Evolutionary conservation across 92 coral and sea anemone species (phyloP).

Genomic region (Siderastrea siderea): DNA sequence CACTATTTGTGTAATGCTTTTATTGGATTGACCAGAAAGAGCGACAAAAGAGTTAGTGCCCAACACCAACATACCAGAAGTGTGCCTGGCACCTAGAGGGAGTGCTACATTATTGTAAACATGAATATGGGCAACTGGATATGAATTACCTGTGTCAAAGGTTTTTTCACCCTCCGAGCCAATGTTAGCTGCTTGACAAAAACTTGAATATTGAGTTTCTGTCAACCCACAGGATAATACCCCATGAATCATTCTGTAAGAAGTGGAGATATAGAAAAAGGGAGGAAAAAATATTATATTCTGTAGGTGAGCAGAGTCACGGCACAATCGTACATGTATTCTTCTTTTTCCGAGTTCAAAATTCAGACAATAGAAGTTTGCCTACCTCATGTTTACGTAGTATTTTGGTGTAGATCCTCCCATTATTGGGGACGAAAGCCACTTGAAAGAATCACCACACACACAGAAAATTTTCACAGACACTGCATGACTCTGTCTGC

Average conservation of each 20-base stretch:
- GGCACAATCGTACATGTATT: too few species aligned
- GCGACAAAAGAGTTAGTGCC: too few species aligned
- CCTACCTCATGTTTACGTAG: slow-evolving; percentile 11
- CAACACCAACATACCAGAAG: too few species aligned
- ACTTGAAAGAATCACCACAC: slow-evolving; percentile 30
- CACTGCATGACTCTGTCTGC: slow-evolving; percentile 28
- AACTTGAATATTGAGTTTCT: slow-evolving; percentile 35
- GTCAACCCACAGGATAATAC: slow-evolving; percentile 35
- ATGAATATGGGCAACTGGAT: not conserved
- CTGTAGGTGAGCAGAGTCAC: too few species aligned
- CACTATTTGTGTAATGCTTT: too few species aligned
- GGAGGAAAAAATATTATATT: too few species aligned
- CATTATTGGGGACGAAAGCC: slow-evolving; percentile 34
- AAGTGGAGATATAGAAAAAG: not conserved
- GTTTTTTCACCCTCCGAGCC: slow-evolving; percentile 29
- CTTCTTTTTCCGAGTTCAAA: not conserved
- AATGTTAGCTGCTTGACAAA: slow-evolving; percentile 32
- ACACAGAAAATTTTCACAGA: slow-evolving; percentile 6
- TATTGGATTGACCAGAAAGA: too few species aligned
- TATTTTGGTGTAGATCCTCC: slow-evolving; percentile 29
- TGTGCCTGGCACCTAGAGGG: too few species aligned
- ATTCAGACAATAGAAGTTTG: not conserved
- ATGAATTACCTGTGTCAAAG: slow-evolving; percentile 32
- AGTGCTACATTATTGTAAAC: too few species aligned
- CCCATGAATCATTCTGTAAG: slow-evolving; percentile 38